Base-by-base conservation (phyloP, 2,888 invertebrate species). In the Dolichopus griseipennis region DNA sequence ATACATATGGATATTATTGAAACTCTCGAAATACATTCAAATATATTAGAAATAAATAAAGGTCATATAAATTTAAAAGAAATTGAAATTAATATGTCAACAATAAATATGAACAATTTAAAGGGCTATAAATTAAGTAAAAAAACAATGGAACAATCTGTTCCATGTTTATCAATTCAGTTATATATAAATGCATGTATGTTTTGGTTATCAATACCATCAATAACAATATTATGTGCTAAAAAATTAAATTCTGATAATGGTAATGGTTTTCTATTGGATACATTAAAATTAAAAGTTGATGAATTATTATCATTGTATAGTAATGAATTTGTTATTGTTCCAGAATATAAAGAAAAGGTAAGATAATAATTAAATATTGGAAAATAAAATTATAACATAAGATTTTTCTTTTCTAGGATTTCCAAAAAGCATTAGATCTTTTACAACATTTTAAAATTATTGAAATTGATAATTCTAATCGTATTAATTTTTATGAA, bases 101-200 rank as follows among this genome's bases (percentile, higher is more conserved):
- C 73, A 21, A 79, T 84, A 67, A 83, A 84, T 68, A 78, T 78
- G 1, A 77, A 72, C 65, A 75, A 78, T 41, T 74, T 83, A 20
- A 80, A 82, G 68, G 92, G 89, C 3, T 87, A 91, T 78, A 80
- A 81, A 3, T 78, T 92, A 27, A 83, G 84, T 20, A 84, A 88
- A 12, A 82, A 85, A 72, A 90, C 89, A 0, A 89, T 92, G 87
- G 84, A 84, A 64, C 81, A 84, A 69, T 88, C 89, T 0, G 85
- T 92, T 37, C 89, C 92, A 0, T 82, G 88, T 66, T 83, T 92
- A 61, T 88, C 89, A 76, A 78, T 92, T 61, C 89, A 91, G 77
- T 81, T 90, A 71, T 92, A 92, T 75, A 85, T 90, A 61, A 93
- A 93, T 82, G 90, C 92, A 0, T 83, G 86, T 41, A 81, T 92